phyloP scores from a whole-genome alignment of 1,140 invertebrate genomes.

The Zaprionus inermis region DNA sequence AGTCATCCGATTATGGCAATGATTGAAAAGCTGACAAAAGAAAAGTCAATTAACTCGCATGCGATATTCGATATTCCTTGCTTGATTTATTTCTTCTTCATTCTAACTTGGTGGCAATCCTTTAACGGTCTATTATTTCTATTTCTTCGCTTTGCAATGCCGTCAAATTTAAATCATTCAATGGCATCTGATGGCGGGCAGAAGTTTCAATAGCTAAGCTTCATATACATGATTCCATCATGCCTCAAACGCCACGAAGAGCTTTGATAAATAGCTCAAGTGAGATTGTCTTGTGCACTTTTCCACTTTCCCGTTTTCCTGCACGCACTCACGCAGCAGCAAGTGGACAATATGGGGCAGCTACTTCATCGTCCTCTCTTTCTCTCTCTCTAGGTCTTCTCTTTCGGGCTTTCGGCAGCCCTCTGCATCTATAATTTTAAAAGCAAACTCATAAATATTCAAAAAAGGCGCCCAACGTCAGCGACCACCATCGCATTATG shows the following conservation, averaged over 20 bases:
- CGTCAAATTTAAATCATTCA: constrained; percentile 33
- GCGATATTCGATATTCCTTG: too few species aligned
- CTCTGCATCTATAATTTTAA: constrained; percentile 80
- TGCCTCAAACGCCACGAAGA: constrained; percentile 33
- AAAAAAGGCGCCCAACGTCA: constrained; percentile 65
- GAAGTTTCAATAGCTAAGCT: constrained; percentile 39
- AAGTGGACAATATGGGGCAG: constrained; percentile 45
- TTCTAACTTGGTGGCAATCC: neutral
- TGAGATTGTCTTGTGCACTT: constrained; percentile 55
- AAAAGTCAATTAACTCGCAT: constrained; percentile 1
- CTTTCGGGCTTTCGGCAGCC: constrained; percentile 30
- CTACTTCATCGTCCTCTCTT: neutral
- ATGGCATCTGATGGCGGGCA: constrained; percentile 13
- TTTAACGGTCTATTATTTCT: constrained; percentile 33
- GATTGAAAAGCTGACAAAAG: neutral
- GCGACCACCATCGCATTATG: constrained; percentile 54
- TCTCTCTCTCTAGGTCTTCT: constrained; percentile 6
- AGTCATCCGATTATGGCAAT: neutral
- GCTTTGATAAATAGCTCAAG: constrained; percentile 55
- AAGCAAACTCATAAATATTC: constrained; percentile 82
- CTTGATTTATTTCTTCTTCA: neutral
- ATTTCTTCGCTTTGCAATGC: constrained; percentile 1
- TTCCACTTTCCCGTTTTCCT: neutral
- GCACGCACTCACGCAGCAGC: constrained; percentile 39
- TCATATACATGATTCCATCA: constrained; percentile 27